Conservation (phyloP, 2,113 vertebrate species). For the Apus apus region DNA sequence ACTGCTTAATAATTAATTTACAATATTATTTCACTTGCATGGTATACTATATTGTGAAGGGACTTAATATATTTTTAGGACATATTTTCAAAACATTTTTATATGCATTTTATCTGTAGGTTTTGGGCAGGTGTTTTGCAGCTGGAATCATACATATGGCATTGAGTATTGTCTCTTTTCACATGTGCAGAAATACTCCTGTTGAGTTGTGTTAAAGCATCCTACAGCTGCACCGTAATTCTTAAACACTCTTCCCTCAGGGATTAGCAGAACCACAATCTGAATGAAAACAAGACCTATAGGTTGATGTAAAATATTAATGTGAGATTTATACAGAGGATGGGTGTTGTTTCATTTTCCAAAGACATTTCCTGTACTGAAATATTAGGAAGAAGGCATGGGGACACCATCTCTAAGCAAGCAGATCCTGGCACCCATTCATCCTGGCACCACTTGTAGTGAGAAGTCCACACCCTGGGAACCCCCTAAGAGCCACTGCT, state of each 20-base stretch:
- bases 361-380: fast-evolving
- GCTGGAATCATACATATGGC: background rate
- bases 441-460: background rate
- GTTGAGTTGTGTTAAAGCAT: background rate
- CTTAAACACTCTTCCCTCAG: background rate
- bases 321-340: background rate
- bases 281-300: background rate
- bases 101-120: background rate
- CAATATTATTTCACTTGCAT: background rate
- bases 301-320: background rate
- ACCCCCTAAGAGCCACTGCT: background rate
- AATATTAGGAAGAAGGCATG: background rate
- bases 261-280: background rate
- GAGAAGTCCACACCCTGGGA: background rate
- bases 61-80: background rate
- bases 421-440: background rate
- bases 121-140: background rate
- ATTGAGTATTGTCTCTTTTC: background rate
- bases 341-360: background rate
- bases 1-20: background rate
- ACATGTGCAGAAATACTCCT: background rate
- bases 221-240: background rate
- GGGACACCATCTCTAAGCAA: background rate
- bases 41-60: background rate
- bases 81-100: background rate